These are phyloP conservation scores for Troides aeacus DNA, from an alignment of 2,888 invertebrate species.

Conservation along the genomic window DNA sequence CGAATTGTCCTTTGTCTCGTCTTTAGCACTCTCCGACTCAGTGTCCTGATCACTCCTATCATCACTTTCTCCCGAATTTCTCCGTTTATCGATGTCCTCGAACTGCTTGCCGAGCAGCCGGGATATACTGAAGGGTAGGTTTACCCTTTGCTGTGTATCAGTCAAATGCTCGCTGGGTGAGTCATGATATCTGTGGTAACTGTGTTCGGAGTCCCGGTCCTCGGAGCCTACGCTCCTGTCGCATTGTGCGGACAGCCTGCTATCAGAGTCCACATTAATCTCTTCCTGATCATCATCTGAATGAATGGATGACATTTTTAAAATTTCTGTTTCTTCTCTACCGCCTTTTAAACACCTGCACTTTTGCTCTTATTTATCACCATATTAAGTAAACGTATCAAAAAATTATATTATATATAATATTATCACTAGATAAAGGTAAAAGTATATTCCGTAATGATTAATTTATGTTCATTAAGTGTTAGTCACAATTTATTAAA, in stretches of 20 bases:
- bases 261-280: constrained; percentile 84
- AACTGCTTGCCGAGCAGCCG: constrained; percentile 88
- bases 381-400: constrained; percentile 15
- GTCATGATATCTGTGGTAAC: constrained; percentile 73
- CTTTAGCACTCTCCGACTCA: constrained; percentile 74
- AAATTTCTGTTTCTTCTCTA: constrained; percentile 5
- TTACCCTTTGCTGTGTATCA: constrained; percentile 76
- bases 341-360: constrained; percentile 52
- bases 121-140: constrained; percentile 90
- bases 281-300: constrained; percentile 84
- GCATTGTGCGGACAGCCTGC: constrained; percentile 77
- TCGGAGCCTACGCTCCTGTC: constrained; percentile 79
- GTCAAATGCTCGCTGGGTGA: constrained; percentile 76
- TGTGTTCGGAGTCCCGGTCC: constrained; percentile 77
- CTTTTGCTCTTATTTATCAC: constrained; percentile 34
- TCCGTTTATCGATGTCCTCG: constrained; percentile 80
- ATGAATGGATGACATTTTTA: constrained; percentile 74
- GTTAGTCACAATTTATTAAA: neutral
- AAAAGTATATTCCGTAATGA: neutral
- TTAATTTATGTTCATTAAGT: neutral
- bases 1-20: constrained; percentile 63
- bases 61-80: constrained; percentile 75
- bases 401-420: neutral
- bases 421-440: neutral
- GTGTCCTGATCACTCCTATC: constrained; percentile 76